phyloP scores from a whole-genome alignment of 2,113 vertebrate genomes.

The Pithys albifrons region DNA sequence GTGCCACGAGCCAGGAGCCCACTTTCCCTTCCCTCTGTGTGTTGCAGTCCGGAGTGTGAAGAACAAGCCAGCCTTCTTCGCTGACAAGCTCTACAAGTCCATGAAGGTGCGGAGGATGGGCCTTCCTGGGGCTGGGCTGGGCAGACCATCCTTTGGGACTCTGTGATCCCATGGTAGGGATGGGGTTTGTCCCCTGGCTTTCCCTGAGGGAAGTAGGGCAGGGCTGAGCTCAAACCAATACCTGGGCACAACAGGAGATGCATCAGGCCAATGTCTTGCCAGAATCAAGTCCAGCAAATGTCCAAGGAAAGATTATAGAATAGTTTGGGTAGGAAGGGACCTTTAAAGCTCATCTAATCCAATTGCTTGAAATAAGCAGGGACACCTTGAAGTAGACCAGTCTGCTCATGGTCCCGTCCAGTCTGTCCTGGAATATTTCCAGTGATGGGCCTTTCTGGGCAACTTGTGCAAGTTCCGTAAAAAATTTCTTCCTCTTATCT shows the following conservation, averaged over 20 bases:
- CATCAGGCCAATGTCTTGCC: not conserved
- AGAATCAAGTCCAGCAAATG: not conserved
- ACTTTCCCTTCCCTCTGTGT: not conserved
- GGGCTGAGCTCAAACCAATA: not conserved
- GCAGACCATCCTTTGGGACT: not conserved
- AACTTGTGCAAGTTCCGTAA: not conserved
- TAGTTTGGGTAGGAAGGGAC: not conserved
- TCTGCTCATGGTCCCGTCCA: not conserved
- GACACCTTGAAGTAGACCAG: not conserved
- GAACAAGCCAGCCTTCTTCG: conserved; percentile 93
- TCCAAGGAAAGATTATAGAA: not conserved
- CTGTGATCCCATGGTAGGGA: not conserved
- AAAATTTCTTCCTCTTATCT: not conserved
- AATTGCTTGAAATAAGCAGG: not conserved
- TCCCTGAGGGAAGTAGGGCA: not conserved
- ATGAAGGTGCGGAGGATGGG: conserved; percentile 86
- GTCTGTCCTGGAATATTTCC: not conserved
- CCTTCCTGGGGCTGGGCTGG: not conserved
- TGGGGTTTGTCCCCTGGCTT: not conserved
- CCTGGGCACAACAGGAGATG: not conserved
- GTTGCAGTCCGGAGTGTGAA: conserved; percentile 90
- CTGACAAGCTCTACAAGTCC: conserved; percentile 94
- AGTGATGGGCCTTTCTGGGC: not conserved
- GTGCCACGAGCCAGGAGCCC: not conserved
- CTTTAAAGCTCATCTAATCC: not conserved